phyloP scores from a whole-genome alignment of 2,888 invertebrate genomes.

The Chelonus formosanus region DNA sequence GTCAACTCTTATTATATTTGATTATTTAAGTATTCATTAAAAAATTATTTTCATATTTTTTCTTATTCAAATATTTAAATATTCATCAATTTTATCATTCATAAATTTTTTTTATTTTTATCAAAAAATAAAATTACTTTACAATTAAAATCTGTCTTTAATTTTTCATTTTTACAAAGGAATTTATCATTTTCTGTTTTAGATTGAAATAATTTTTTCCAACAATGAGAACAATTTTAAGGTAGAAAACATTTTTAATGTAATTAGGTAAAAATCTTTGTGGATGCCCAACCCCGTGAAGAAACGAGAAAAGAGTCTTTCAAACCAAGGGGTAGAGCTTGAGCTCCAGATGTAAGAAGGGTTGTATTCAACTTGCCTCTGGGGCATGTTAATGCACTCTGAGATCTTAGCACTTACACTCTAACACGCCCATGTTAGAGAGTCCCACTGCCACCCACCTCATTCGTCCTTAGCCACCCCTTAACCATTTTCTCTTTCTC shows the following conservation, averaged over 20 bases:
- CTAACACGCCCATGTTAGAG: slow-evolving; percentile 56
- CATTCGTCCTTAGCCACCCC: slow-evolving; percentile 31
- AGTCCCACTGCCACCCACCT: slow-evolving; percentile 34
- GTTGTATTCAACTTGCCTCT: slow-evolving; percentile 64
- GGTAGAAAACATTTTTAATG: slow-evolving; percentile 62
- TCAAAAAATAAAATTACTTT: no score
- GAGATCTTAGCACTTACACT: slow-evolving; percentile 66
- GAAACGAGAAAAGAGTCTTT: slow-evolving; percentile 33
- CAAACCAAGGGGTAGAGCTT: slow-evolving; percentile 46
- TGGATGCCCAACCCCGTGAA: slow-evolving; percentile 49
- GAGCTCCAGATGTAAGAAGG: slow-evolving; percentile 63
- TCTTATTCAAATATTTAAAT: no score
- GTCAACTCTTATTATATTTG: neutral
- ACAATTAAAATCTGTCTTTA: no score
- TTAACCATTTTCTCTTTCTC: slow-evolving; percentile 62
- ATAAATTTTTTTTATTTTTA: no score
- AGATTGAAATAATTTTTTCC: no score
- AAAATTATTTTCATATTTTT: no score
- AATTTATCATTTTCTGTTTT: neutral
- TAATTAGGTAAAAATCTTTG: slow-evolving; percentile 64
- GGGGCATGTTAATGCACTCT: slow-evolving; percentile 65
- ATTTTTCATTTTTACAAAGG: neutral
- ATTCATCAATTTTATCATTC: no score
- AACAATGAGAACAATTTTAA: no score
- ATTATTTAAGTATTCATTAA: neutral